Percentiles rank a stretch among this genome's conserved stretches.
phyloP scores from a whole-genome alignment of 2,888 invertebrate species.

The Ennomos quercinarius region DNA sequence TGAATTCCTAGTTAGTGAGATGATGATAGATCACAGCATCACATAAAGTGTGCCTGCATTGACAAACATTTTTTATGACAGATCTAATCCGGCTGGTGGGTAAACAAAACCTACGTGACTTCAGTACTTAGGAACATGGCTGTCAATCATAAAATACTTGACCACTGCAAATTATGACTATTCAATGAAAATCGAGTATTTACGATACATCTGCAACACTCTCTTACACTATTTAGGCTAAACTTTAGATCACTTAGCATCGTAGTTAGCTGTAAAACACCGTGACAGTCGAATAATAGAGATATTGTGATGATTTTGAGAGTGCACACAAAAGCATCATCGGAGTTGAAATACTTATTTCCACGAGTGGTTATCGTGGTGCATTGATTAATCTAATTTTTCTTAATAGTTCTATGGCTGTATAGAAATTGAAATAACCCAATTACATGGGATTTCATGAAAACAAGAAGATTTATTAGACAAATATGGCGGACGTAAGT shows the following conservation, averaged over 20 bases:
- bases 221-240: too few relatives aligned
- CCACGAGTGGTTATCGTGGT: background rate
- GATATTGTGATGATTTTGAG: slow-evolving; percentile 19
- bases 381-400: slow-evolving; percentile 1
- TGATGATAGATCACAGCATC: slow-evolving; percentile 6
- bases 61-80: slow-evolving; percentile 17
- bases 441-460: slow-evolving; percentile 60
- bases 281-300: background rate
- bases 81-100: slow-evolving; percentile 34
- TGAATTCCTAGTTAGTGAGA: too few relatives aligned
- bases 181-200: background rate
- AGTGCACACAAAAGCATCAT: slow-evolving; percentile 15
- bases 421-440: slow-evolving; percentile 36
- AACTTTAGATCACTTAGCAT: background rate
- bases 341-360: slow-evolving; percentile 2
- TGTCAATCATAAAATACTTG: slow-evolving; percentile 47
- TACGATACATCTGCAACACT: background rate
- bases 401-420: background rate
- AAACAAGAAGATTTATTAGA: slow-evolving; percentile 76
- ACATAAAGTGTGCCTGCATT: slow-evolving; percentile 3
- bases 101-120: slow-evolving; percentile 64
- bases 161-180: slow-evolving; percentile 1
- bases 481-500: slow-evolving; percentile 83
- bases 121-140: slow-evolving; percentile 55
- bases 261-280: slow-evolving; percentile 1